A percentile compares a stretch with the other conserved stretches of the same genome.
These are phyloP conservation scores for Sminthurinus signatus DNA, from an alignment of 1,140 invertebrate species.

Conservation along the genomic window DNA sequence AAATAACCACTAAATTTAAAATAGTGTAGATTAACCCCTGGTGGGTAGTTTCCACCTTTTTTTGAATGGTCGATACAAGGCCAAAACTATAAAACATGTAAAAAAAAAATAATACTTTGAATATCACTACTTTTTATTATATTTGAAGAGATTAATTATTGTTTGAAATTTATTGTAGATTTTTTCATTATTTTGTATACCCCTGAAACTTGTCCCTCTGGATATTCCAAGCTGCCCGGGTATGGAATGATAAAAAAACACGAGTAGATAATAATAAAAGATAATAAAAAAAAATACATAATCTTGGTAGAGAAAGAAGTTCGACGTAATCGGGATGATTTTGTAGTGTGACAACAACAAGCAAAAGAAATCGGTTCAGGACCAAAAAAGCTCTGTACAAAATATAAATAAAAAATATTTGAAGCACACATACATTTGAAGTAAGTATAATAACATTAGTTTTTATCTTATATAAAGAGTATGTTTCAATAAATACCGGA, in stretches of 20 bases:
- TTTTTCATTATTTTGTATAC: neutral
- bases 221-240: too few species aligned
- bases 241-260: conserved; percentile 15
- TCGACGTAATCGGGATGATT: neutral
- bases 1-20: neutral
- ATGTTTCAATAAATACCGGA: too few species aligned
- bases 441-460: too few species aligned
- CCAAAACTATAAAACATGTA: conserved; percentile 15
- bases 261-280: neutral
- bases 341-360: neutral
- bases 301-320: conserved; percentile 23
- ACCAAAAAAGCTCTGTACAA: conserved; percentile 28
- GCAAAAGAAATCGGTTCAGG: conserved; percentile 21
- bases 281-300: conserved; percentile 19
- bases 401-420: too few species aligned
- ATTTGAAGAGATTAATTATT: neutral
- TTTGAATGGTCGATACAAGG: conserved; percentile 1
- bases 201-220: neutral
- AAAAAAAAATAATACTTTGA: neutral
- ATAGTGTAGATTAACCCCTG: too few species aligned
- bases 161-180: neutral
- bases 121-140: neutral
- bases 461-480: too few species aligned
- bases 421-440: too few species aligned
- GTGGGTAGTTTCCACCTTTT: neutral